phyloP scores from a whole-genome alignment of 2,797 vertebrate genomes.

The Acrossocheilus fasciatus region DNA sequence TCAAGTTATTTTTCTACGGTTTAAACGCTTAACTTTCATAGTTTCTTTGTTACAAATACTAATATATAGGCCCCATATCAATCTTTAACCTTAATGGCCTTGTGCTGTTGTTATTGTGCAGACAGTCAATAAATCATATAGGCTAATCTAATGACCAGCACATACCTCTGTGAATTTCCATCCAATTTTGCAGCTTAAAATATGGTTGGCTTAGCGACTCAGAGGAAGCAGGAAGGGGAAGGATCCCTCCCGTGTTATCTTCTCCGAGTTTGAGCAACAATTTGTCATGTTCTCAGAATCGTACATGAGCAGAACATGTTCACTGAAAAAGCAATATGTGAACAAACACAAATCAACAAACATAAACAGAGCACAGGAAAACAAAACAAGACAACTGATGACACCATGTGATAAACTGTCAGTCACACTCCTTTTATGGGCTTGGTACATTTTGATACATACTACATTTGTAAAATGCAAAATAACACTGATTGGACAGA shows the following conservation, averaged over 20 bases:
- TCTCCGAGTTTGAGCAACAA: slow-evolving; percentile 15
- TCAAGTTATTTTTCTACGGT: slow-evolving; percentile 31
- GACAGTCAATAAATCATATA: slow-evolving; percentile 54
- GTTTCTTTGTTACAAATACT: slow-evolving; percentile 47
- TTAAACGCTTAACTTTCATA: slow-evolving; percentile 8
- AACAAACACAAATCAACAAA: neutral
- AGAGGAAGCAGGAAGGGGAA: slow-evolving; percentile 34
- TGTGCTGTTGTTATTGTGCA: slow-evolving; percentile 44
- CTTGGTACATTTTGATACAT: neutral
- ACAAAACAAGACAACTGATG: neutral
- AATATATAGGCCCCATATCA: slow-evolving; percentile 45
- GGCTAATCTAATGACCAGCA: slow-evolving; percentile 52
- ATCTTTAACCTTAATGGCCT: slow-evolving; percentile 59
- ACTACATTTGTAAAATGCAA: neutral
- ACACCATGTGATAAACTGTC: slow-evolving; percentile 1
- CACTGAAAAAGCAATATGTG: neutral
- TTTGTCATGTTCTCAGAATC: slow-evolving; percentile 16
- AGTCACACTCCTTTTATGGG: neutral
- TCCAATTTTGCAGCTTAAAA: slow-evolving; percentile 55
- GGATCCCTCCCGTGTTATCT: slow-evolving; percentile 36
- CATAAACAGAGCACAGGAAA: neutral
- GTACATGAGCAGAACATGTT: neutral
- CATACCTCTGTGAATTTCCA: slow-evolving; percentile 57
- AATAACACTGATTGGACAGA: neutral
- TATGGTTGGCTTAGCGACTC: slow-evolving; percentile 42